Evolutionary conservation across 2,888 invertebrate genomes (phyloP), one percentile per base, ranked within the genome.

Genomic region (Epinotia brunnichana): DNA sequence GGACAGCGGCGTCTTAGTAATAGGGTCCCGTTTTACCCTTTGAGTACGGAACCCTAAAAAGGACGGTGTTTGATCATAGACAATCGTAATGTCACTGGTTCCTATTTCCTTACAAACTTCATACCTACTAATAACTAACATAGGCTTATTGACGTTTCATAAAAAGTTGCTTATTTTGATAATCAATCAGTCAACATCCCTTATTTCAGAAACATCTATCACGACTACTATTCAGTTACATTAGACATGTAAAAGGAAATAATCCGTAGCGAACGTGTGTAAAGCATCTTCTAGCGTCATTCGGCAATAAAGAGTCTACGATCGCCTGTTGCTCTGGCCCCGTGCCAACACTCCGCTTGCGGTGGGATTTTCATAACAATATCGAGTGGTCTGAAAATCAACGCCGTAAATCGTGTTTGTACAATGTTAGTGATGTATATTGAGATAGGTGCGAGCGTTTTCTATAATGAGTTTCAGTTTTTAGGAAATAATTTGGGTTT

Each of bases 261-360:
- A 67, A 72, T 59, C 60, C 54, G 10, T 51, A 17, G 48, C 35
- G 29, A 59, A 17, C 48, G 62, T 24, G 56, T 48, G 15, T 48
- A 48, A 35, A 66, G 21, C 70, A 60, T 57, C 48, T 35, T 73
- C 69, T 53, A 73, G 41, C 73, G 63, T 68, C 71, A 62, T 67
- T 61, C 62, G 68, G 62, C 68, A 69, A 59, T 73, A 73, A 68
- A 73, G 53, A 41, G 77, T 77, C 77, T 74, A 69, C 66, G 69
- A 67, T 54, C 78, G 88, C 89, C 88, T 89, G 89, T 89, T 89
- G 89, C 88, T 83, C 77, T 89, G 89, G 89, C 84, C 0, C 1
- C 1, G 29, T 63, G 87, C 89, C 89, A 89, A 76, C 70, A 57
- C 70, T 70, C 63, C 66, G 62, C 74, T 78, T 76, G 78, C 73